Conservation (phyloP, 2,888 invertebrate species). For the Diloba caeruleocephala region DNA sequence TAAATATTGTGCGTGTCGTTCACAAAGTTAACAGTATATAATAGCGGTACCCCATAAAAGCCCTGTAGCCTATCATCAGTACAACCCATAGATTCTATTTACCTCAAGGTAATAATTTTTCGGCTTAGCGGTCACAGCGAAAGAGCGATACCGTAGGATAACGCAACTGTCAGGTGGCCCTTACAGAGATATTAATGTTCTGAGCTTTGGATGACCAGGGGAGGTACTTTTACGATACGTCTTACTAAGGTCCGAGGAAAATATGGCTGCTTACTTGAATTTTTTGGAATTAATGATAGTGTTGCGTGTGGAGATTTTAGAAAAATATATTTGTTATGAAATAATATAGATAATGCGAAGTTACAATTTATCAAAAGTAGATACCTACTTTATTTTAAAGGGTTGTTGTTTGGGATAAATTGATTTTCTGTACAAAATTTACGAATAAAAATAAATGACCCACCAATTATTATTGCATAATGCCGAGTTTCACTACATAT, state of each 20-base stretch:
- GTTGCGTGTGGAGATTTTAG: not conserved
- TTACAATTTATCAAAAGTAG: too few species aligned
- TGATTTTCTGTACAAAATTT: too few species aligned
- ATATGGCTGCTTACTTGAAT: slow-evolving; percentile 34
- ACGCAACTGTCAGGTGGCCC: slow-evolving; percentile 73
- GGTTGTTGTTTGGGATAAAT: too few species aligned
- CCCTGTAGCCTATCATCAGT: slow-evolving; percentile 14
- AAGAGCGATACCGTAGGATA: slow-evolving; percentile 72
- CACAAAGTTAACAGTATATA: too few species aligned
- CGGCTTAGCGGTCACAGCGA: slow-evolving; percentile 67
- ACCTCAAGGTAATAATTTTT: slow-evolving; percentile 67
- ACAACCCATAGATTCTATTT: slow-evolving; percentile 68
- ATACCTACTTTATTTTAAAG: too few species aligned
- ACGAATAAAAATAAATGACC: too few species aligned
- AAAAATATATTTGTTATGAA: too few species aligned
- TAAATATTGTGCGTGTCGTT: too few species aligned
- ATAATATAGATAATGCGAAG: not conserved
- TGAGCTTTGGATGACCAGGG: slow-evolving; percentile 51
- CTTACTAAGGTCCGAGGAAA: slow-evolving; percentile 34
- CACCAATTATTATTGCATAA: too few species aligned
- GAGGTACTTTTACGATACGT: slow-evolving; percentile 54
- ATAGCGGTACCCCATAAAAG: not conserved
- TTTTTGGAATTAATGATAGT: slow-evolving; percentile 5
- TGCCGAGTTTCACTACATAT: too few species aligned
- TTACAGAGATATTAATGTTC: slow-evolving; percentile 74